Evolutionary conservation across 2,888 invertebrate genomes (phyloP), one percentile per base, ranked within the genome.

Genomic region (Crioceris asparagi): DNA sequence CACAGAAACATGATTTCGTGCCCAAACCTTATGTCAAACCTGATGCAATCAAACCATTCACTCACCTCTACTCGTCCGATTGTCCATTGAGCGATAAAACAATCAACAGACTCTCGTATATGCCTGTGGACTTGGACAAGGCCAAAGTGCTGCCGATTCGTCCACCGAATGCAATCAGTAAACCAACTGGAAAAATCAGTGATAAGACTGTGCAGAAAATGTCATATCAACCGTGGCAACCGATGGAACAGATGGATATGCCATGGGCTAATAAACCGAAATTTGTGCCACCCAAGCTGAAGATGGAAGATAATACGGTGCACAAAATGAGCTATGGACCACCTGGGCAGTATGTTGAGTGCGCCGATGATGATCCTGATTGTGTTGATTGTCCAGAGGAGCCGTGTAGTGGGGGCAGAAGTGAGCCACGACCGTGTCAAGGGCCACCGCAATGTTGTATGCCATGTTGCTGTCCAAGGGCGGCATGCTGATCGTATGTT

Each of bases 1-100:
- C 82, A 1, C 75, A 79, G 47, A 78, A 79, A 26, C 79, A 79
- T 56, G 82, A 83, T 65, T 83, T 68, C 53, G 76, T 77, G 18
- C 71, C 75, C 1, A 79, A 79, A 51, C 75, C 75, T 0, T 66
- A 66, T 41, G 68, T 67, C 1, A 57, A 67, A 34, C 59, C 70
- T 1, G 64, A 64, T 34, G 66, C 69, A 0, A 57, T 69, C 0
- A 46, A 45, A 16, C 64, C 64, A 1, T 43, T 48, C 6, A 44
- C 53, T 2, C 61, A 62, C 44, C 46, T 66, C 2, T 61, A 50
- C 45, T 50, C 60, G 1, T 62, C 62, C 15, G 61, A 64, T 35
- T 61, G 61, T 43, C 62, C 65, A 5, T 49, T 72, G 27, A 61
- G 67, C 14, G 63, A 67, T 32, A 55, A 68, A 53, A 77, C 77